Percentiles rank a stretch among this genome's conserved stretches.
Conservation (phyloP, 2,113 vertebrate genomes). For the Syngnathus typhle region DNA sequence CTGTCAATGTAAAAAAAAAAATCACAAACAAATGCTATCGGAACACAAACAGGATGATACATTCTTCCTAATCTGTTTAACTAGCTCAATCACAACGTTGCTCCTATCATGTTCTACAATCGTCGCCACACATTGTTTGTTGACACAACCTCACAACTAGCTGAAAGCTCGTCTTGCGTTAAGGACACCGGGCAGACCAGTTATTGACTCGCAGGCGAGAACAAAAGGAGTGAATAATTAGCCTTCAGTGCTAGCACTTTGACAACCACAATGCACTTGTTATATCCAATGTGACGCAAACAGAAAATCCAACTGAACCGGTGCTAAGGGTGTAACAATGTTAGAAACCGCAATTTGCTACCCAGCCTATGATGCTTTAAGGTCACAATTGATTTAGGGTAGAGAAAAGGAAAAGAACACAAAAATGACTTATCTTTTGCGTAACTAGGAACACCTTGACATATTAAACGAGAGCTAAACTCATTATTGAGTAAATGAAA, state of each 20-base stretch:
- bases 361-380: background rate
- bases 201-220: background rate
- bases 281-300: background rate
- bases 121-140: constrained; percentile 1
- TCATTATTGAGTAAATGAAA: too few relatives aligned
- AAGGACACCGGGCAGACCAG: constrained; percentile 8
- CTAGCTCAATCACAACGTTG: background rate
- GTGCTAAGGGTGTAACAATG: background rate
- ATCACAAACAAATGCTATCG: too few relatives aligned
- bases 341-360: background rate
- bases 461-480: background rate
- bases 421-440: background rate
- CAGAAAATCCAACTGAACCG: background rate
- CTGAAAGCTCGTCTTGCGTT: constrained; percentile 1
- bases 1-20: too few relatives aligned
- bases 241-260: background rate
- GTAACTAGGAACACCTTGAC: background rate
- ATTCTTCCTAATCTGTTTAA: too few relatives aligned
- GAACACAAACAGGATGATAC: too few relatives aligned
- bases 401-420: background rate
- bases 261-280: background rate
- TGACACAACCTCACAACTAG: constrained; percentile 6
- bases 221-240: background rate
- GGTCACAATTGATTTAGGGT: background rate
- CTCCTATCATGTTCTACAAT: background rate